Base-by-base conservation (phyloP, 2,888 invertebrate species). In the Caenorhabditis sinica region DNA sequence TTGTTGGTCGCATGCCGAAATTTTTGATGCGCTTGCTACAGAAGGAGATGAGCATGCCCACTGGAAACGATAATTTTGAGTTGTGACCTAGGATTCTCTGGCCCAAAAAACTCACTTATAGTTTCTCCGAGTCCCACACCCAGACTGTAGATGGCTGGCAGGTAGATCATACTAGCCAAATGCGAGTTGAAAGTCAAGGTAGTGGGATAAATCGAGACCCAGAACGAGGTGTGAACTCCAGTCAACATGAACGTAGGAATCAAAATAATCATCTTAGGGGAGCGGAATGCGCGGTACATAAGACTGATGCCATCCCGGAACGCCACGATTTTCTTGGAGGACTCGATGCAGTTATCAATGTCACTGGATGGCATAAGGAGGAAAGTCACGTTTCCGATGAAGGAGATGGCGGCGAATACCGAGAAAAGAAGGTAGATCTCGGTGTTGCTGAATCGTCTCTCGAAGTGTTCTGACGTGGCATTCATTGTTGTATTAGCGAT, bases 141-240 rank as follows among this genome's bases (percentile, higher is more conserved):
- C 33, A 85, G 65, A 63, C 86, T 85, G 61, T 88, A 89, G n/a
- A 86, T 82, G 13, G 89, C 89, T 13, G 87, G 87, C 3, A 89
- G 82, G 25, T 85, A 85, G 28, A 87, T 86, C 71, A 83, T 69
- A 17, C 56, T 40, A 13, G 86, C 66, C 33, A 87, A 75, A 45
- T 83, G 75, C 8, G 79, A 71, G 28, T 87, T 87, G 80, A 89
- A 89, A 40, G 84, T 86, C 15, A 89, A 77, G 3, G 88, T 87
- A 2, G 89, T 89, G 11, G 89, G 88, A 49, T 87, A 89, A 49
- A 89, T 84, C 33, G 87, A 85, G 6, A 89, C 83, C 87, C 87
- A 87, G 76, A 87, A 86, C 0, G 83, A 82, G 13, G 88, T 87
- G 74, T 83, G 83, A 8, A 83, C 79, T 17, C 83, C 83, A 3